Conservation (phyloP, 2,797 vertebrate genomes). For the Chaenodraco wilsoni region DNA sequence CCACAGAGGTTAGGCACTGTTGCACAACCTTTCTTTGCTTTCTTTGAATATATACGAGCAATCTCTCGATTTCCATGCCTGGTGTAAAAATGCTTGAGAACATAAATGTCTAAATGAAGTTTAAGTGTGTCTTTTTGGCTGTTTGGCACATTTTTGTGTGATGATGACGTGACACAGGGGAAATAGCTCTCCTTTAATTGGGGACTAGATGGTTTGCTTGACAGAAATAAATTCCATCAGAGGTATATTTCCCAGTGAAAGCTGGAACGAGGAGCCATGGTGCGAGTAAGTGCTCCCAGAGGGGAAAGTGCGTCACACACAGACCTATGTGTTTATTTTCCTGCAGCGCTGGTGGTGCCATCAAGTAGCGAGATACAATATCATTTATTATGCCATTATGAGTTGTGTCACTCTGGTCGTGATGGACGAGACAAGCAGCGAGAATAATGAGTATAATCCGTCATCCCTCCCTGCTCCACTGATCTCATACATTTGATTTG, state of each 20-base stretch:
- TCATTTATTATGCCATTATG: slow-evolving; percentile 27
- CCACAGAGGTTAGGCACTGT: background rate
- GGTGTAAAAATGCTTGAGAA: slow-evolving; percentile 25
- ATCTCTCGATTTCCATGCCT: slow-evolving; percentile 8
- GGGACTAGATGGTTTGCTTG: slow-evolving; percentile 38
- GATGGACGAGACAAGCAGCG: slow-evolving; percentile 25
- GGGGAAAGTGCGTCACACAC: slow-evolving; percentile 22
- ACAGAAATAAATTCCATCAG: slow-evolving; percentile 45
- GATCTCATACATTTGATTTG: slow-evolving; percentile 32
- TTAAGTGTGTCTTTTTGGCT: slow-evolving; percentile 43
- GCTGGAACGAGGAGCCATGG: slow-evolving; percentile 29
- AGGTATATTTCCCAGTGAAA: slow-evolving; percentile 54
- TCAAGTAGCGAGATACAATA: slow-evolving; percentile 30
- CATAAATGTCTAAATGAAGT: slow-evolving; percentile 35
- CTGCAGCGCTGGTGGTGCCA: slow-evolving; percentile 24
- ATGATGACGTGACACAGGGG: slow-evolving; percentile 49
- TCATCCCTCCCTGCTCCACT: slow-evolving; percentile 30
- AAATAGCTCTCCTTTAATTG: slow-evolving; percentile 58
- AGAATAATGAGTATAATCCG: slow-evolving; percentile 40
- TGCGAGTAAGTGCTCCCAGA: slow-evolving; percentile 35
- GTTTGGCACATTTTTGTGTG: slow-evolving; percentile 52
- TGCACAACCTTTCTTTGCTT: background rate
- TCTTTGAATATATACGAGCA: slow-evolving; percentile 6
- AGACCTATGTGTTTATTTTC: slow-evolving; percentile 35
- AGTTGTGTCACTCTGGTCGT: slow-evolving; percentile 44